Conservation (phyloP, 2,888 invertebrate species). For the Perizoma flavofasciatum region DNA sequence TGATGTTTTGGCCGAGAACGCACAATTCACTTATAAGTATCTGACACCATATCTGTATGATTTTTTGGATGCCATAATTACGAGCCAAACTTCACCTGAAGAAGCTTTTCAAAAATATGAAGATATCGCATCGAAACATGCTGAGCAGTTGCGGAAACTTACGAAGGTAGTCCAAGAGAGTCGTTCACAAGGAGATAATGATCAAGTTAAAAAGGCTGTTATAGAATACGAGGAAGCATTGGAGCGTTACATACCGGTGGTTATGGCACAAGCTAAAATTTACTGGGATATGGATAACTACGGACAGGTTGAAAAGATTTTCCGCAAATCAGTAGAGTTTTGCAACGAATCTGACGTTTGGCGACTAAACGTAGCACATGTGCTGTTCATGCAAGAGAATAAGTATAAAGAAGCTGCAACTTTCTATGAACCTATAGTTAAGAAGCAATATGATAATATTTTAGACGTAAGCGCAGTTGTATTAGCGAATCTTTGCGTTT, state of each 20-base stretch:
- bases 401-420: conserved; percentile 99
- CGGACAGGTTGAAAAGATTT: conserved; percentile 97
- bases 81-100: conserved; percentile 97
- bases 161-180: conserved; percentile 98
- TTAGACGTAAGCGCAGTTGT: conserved; percentile 98
- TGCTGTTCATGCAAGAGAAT: conserved; percentile 99
- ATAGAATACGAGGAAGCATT: conserved; percentile 95
- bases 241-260: conserved; percentile 96
- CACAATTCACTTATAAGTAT: conserved; percentile 97
- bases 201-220: conserved; percentile 94
- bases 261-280: conserved; percentile 99
- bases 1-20: conserved; percentile 98
- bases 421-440: conserved; percentile 99
- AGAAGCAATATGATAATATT: conserved; percentile 97
- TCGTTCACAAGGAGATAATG: conserved; percentile 94
- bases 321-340: conserved; percentile 98
- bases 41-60: conserved; percentile 97
- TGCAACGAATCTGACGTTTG: conserved; percentile 98
- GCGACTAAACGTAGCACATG: conserved; percentile 99
- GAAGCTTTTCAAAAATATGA: conserved; percentile 98
- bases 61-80: conserved; percentile 97
- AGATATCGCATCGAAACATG: conserved; percentile 95
- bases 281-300: conserved; percentile 99
- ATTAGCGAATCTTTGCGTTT: conserved; percentile 98
- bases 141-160: conserved; percentile 94